Conservation (phyloP, 2,113 vertebrate species). For the Silurus glanis region DNA sequence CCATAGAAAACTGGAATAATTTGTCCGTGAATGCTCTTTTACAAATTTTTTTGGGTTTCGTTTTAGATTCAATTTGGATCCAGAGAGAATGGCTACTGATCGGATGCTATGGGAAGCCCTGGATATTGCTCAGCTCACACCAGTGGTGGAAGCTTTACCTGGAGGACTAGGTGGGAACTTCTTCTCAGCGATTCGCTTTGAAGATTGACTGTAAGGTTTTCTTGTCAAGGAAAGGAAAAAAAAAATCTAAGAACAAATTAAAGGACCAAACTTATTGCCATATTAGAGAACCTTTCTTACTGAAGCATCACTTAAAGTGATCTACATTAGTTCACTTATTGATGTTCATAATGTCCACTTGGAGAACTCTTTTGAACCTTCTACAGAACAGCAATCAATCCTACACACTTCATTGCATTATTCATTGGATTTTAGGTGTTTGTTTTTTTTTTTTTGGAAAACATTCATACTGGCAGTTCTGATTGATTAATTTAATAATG, state of each 20-base stretch:
- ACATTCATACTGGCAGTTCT: no score
- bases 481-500: background rate
- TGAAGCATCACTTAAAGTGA: background rate
- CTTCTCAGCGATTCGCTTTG: background rate
- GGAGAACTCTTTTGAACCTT: background rate
- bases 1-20: background rate
- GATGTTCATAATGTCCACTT: background rate
- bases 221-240: background rate
- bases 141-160: conserved; percentile 89
- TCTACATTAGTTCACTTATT: background rate
- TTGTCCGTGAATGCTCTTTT: background rate
- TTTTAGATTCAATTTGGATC: conserved; percentile 94
- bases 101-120: conserved; percentile 94
- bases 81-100: conserved; percentile 92
- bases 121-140: conserved; percentile 97
- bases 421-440: background rate
- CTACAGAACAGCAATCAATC: background rate
- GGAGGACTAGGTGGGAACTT: conserved; percentile 86
- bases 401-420: background rate
- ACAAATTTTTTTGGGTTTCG: background rate
- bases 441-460: background rate
- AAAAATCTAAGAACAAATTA: background rate
- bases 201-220: no score
- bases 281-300: background rate
- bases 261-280: background rate